phyloP scores from a whole-genome alignment of 23 tunicate genomes.

The Halocynthia roretzi region DNA sequence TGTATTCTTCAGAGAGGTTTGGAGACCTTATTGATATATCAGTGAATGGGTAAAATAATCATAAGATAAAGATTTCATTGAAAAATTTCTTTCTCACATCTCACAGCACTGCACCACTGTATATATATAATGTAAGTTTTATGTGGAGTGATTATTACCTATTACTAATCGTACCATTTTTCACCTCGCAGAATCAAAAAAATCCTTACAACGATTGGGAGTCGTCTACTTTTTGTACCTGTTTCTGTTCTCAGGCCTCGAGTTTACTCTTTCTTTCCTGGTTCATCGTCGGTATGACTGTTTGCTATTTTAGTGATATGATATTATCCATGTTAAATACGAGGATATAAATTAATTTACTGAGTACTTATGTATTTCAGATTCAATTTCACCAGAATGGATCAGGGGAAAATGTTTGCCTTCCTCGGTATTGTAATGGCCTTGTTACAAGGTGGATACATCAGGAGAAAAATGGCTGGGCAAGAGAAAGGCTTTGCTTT shows the following conservation, averaged over 20 bases:
- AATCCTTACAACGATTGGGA: conserved; percentile 46
- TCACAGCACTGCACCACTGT: no score
- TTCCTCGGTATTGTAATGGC: conserved; percentile 82
- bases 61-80: no score
- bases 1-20: neutral
- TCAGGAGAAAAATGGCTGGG: conserved; percentile 75
- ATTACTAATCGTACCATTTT: neutral
- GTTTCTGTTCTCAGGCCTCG: conserved; percentile 89
- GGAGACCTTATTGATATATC: no score
- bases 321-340: neutral
- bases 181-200: neutral
- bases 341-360: neutral
- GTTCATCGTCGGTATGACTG: conserved; percentile 59
- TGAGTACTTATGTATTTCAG: conserved; percentile 13
- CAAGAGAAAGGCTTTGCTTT: conserved; percentile 68
- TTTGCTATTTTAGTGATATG: neutral
- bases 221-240: conserved; percentile 73
- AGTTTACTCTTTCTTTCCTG: conserved; percentile 83
- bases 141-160: neutral
- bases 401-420: conserved; percentile 98
- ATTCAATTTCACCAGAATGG: conserved; percentile 78
- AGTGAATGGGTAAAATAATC: no score
- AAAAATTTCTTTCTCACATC: no score
- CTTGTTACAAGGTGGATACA: conserved; percentile 89
- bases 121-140: neutral